Evolutionary conservation across 1,140 invertebrate species (phyloP).

Genomic region (Macrocentrus cingulum): DNA sequence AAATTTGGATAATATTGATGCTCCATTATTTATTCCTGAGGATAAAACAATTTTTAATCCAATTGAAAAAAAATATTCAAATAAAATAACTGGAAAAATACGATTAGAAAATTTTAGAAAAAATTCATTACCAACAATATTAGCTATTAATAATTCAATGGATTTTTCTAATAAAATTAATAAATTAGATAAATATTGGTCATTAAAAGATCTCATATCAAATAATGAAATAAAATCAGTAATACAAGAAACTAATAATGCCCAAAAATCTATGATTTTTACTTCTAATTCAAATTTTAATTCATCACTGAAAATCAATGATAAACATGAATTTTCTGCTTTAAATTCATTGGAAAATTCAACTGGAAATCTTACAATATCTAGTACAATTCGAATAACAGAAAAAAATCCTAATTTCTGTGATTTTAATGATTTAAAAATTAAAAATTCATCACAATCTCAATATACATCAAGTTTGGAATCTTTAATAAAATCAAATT

Average conservation of each 20-base stretch:
- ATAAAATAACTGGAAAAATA: slow-evolving; percentile 15
- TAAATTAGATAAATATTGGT: slow-evolving; percentile 47
- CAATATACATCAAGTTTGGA: slow-evolving; percentile 7
- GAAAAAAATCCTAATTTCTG: slow-evolving; percentile 23
- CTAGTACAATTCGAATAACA: slow-evolving; percentile 39
- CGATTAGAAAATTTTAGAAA: slow-evolving; percentile 41
- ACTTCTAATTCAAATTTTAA: slow-evolving; percentile 41
- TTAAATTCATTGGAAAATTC: slow-evolving; percentile 16
- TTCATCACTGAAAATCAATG: slow-evolving; percentile 44
- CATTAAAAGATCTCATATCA: slow-evolving; percentile 44
- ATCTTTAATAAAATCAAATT: too few species aligned
- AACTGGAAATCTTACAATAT: slow-evolving; percentile 34
- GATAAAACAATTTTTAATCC: background rate
- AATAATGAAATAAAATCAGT: slow-evolving; percentile 34
- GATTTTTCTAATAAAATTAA: slow-evolving; percentile 33
- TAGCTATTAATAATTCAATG: slow-evolving; percentile 37
- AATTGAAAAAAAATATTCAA: slow-evolving; percentile 1
- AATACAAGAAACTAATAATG: slow-evolving; percentile 21
- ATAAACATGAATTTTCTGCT: slow-evolving; percentile 25
- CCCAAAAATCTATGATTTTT: slow-evolving; percentile 42
- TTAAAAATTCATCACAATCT: slow-evolving; percentile 22
- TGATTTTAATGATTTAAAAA: too few species aligned
- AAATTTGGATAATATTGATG: slow-evolving; percentile 54
- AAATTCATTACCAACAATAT: slow-evolving; percentile 42
- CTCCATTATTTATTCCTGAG: slow-evolving; percentile 45